phyloP scores from a whole-genome alignment of 2,888 invertebrate species.

The Lymantria dispar region DNA sequence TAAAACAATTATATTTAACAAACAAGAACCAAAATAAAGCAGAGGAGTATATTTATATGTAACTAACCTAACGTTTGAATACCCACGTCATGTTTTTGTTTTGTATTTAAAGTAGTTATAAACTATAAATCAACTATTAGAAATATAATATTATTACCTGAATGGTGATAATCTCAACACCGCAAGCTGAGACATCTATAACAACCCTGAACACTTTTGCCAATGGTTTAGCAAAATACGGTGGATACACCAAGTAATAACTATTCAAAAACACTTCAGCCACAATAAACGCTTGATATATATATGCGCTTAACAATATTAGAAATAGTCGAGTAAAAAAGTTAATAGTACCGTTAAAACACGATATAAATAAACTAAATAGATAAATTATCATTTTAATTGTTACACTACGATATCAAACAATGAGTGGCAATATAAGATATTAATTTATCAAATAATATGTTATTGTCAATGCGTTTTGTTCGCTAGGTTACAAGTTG shows the following conservation, averaged over 20 bases:
- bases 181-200: slow-evolving; percentile 22
- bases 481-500: slow-evolving; percentile 1
- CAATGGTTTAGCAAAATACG: slow-evolving; percentile 52
- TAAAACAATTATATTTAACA: no score
- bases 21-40: no score
- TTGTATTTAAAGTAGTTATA: no score
- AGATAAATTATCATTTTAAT: slow-evolving; percentile 45
- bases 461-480: slow-evolving; percentile 8
- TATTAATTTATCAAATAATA: slow-evolving; percentile 20
- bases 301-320: slow-evolving; percentile 57
- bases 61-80: no score
- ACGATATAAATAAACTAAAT: slow-evolving; percentile 40
- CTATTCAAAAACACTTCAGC: slow-evolving; percentile 68
- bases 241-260: slow-evolving; percentile 61
- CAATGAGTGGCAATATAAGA: slow-evolving; percentile 14
- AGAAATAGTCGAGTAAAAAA: slow-evolving; percentile 55
- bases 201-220: slow-evolving; percentile 30
- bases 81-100: no score
- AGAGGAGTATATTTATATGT: no score
- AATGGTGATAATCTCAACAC: slow-evolving; percentile 40
- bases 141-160: slow-evolving; percentile 43
- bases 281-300: slow-evolving; percentile 67
- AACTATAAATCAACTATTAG: not conserved
- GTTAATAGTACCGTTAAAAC: slow-evolving; percentile 53
- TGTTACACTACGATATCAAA: slow-evolving; percentile 12